phyloP scores from a whole-genome alignment of 2,797 vertebrate species.

The Halcyon badia region DNA sequence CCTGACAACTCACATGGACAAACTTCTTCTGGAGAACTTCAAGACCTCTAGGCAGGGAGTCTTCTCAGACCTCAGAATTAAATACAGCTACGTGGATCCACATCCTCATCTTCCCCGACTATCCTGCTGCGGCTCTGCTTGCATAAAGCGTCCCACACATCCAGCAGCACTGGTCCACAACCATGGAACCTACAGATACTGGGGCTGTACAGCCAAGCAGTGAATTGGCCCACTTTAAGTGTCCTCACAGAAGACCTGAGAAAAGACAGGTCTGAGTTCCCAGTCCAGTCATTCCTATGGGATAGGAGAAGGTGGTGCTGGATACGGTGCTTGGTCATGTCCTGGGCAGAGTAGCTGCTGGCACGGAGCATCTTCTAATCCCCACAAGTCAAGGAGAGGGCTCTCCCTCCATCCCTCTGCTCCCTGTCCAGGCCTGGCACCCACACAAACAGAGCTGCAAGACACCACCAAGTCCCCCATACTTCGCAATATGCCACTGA shows the following conservation, averaged over 20 bases:
- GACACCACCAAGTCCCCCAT: neutral
- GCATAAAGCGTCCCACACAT: neutral
- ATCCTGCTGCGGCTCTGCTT: neutral
- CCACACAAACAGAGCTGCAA: neutral
- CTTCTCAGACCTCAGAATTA: neutral
- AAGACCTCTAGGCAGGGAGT: neutral
- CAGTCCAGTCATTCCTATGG: neutral
- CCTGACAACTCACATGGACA: neutral
- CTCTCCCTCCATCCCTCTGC: neutral
- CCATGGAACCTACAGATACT: neutral
- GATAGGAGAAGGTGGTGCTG: neutral
- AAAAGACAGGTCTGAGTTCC: neutral
- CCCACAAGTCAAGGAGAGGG: neutral
- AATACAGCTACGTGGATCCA: fast-evolving
- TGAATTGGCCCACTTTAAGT: neutral
- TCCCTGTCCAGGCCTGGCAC: neutral
- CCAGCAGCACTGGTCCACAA: neutral
- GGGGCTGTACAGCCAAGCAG: neutral
- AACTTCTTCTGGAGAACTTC: neutral
- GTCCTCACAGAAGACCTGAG: neutral
- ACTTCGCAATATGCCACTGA: fast-evolving
- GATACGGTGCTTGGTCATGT: fast-evolving
- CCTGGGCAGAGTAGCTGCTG: neutral
- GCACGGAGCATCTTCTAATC: neutral
- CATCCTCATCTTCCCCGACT: neutral